Conservation (phyloP, 2,113 vertebrate species). For the Spilogale gracilis region DNA sequence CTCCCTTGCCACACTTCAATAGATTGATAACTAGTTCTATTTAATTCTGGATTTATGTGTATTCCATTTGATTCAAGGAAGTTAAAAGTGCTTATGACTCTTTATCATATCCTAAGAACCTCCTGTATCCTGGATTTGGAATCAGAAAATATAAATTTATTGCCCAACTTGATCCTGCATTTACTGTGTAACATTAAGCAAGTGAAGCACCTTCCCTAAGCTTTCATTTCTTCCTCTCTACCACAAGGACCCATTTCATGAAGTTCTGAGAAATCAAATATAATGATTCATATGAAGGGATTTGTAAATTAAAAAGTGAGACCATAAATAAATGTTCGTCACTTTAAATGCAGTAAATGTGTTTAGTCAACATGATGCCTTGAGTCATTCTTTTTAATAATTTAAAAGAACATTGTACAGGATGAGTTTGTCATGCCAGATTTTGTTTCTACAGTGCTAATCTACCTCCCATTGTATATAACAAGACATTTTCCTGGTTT, state of each 20-base stretch:
- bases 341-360: background rate
- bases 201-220: background rate
- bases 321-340: background rate
- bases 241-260: background rate
- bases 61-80: slow-evolving; percentile 57
- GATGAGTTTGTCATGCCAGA: background rate
- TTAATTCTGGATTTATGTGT: slow-evolving; percentile 60
- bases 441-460: background rate
- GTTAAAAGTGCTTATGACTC: slow-evolving; percentile 33
- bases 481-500: background rate
- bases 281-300: background rate
- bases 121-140: background rate
- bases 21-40: slow-evolving; percentile 57
- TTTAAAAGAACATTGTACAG: background rate
- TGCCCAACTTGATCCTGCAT: background rate
- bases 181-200: background rate
- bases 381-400: background rate
- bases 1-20: slow-evolving; percentile 18
- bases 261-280: background rate
- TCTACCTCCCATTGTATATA: background rate
- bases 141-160: slow-evolving; percentile 43
- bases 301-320: background rate
- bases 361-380: background rate
- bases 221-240: background rate
- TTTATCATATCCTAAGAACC: slow-evolving; percentile 2